These are phyloP conservation scores for Spilogale gracilis DNA, from an alignment of 2,113 vertebrate species.

Conservation along the genomic window DNA sequence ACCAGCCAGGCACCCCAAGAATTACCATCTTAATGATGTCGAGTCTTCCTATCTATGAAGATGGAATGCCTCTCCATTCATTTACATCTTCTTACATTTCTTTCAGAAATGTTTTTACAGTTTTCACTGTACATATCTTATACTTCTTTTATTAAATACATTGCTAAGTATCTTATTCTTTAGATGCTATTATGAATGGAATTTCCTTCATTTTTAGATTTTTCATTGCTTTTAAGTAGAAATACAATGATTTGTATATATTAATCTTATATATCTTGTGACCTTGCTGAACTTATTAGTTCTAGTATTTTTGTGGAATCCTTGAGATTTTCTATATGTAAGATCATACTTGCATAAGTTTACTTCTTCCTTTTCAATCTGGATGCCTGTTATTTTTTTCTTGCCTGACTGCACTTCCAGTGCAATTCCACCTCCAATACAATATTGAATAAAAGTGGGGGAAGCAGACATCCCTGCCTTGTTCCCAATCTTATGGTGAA, in stretches of 20 bases:
- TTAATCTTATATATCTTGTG: conserved; percentile 3
- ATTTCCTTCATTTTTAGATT: conserved; percentile 44
- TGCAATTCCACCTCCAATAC: background rate
- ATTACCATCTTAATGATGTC: background rate
- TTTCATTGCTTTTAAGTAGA: conserved; percentile 24
- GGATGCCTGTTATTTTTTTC: background rate
- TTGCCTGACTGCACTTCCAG: background rate
- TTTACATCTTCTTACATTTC: conserved; percentile 9
- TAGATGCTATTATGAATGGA: conserved; percentile 31
- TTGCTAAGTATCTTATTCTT: conserved; percentile 25
- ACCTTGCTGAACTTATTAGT: background rate
- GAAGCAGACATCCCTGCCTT: background rate
- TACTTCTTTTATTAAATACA: conserved; percentile 41
- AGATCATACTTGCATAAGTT: background rate
- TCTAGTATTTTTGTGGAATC: conserved; percentile 37
- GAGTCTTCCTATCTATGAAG: background rate
- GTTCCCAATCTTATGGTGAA: background rate
- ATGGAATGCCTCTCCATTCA: conserved; percentile 3
- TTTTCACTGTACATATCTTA: background rate
- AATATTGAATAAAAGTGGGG: background rate
- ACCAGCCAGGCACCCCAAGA: background rate
- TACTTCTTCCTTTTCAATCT: conserved; percentile 35
- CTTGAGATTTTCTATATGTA: conserved; percentile 10
- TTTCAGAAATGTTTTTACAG: conserved; percentile 36
- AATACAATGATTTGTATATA: background rate